Percentiles rank a stretch among this genome's conserved stretches.
phyloP scores from a whole-genome alignment of 64 coral and sea anemone species.

The Montipora foliosa region DNA sequence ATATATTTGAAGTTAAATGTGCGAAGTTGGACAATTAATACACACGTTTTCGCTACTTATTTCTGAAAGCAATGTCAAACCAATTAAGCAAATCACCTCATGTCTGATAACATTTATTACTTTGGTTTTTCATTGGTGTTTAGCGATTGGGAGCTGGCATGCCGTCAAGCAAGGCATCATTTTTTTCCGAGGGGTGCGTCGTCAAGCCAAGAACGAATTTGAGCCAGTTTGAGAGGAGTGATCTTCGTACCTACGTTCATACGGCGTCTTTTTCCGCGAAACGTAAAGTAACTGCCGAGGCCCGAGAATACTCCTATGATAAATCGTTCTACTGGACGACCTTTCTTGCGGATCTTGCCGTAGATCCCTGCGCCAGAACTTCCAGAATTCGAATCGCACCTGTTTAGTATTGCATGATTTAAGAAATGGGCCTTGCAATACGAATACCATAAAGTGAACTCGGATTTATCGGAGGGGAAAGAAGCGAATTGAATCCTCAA shows the following conservation, averaged over 20 bases:
- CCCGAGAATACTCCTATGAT: constrained; percentile 81
- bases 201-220: constrained; percentile 59
- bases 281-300: constrained; percentile 29
- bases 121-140: neutral
- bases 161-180: neutral
- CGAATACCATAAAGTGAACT: constrained; percentile 77
- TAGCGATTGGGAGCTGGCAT: neutral
- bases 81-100: too few species aligned
- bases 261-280: neutral
- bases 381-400: constrained; percentile 71
- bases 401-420: constrained; percentile 69
- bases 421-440: constrained; percentile 58
- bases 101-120: too few species aligned
- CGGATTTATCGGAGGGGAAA: constrained; percentile 76
- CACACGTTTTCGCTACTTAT: neutral
- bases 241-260: constrained; percentile 70
- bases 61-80: too few species aligned
- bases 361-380: constrained; percentile 89
- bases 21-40: neutral
- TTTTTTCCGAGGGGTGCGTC: neutral
- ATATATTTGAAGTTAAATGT: neutral
- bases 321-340: constrained; percentile 10
- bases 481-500: constrained; percentile 63
- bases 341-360: constrained; percentile 16
- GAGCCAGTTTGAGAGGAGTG: constrained; percentile 62